Percentiles rank a stretch among this genome's conserved stretches.
Evolutionary conservation across 2,797 vertebrate genomes (phyloP).

Genomic region (Halcyon badia): DNA sequence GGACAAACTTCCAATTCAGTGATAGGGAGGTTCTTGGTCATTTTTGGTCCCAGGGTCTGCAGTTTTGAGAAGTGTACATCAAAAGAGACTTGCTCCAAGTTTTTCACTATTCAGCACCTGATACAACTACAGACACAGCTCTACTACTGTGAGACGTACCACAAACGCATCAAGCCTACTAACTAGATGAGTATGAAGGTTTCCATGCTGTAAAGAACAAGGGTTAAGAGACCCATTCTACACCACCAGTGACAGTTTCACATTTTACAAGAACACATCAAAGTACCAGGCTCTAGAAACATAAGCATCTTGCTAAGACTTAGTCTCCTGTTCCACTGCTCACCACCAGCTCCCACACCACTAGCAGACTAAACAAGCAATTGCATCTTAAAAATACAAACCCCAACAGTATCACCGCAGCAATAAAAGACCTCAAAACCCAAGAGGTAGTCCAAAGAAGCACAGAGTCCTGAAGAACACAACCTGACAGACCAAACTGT

Average conservation of each 20-base stretch:
- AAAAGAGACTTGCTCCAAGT: slow-evolving; percentile 27
- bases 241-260: slow-evolving; percentile 41
- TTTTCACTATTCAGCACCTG: slow-evolving; percentile 43
- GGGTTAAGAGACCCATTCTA: slow-evolving; percentile 61
- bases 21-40: neutral
- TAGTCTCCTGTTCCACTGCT: slow-evolving; percentile 28
- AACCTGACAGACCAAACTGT: neutral
- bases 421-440: slow-evolving; percentile 56
- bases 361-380: slow-evolving; percentile 19
- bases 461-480: slow-evolving; percentile 44
- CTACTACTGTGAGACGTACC: neutral
- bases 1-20: neutral
- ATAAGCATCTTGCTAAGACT: slow-evolving; percentile 52
- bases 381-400: slow-evolving; percentile 25
- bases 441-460: slow-evolving; percentile 76
- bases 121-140: slow-evolving; percentile 13
- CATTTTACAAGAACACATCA: slow-evolving; percentile 50
- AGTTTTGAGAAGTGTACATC: slow-evolving; percentile 62
- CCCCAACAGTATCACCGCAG: slow-evolving; percentile 22
- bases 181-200: slow-evolving; percentile 30
- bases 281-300: slow-evolving; percentile 53
- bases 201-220: slow-evolving; percentile 50
- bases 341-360: slow-evolving; percentile 8
- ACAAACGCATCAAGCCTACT: slow-evolving; percentile 20
- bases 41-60: slow-evolving; percentile 54